A percentile compares a stretch with the other conserved stretches of the same genome.
Conservation (phyloP, 1,140 invertebrate species). For the Trachelipus rathkii region DNA sequence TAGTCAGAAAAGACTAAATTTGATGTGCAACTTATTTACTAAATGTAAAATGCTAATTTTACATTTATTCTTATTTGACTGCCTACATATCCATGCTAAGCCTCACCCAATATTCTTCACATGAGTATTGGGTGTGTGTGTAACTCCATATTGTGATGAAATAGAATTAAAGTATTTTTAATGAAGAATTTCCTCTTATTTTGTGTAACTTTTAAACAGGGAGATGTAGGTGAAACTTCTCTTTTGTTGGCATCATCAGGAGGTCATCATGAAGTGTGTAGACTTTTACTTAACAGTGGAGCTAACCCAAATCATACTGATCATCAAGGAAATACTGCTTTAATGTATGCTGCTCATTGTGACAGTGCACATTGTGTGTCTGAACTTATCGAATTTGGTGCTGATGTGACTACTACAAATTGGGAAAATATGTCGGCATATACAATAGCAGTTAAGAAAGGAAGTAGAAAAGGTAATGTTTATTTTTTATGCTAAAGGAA, state of each 20-base stretch:
- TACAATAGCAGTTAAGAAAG: slow-evolving; percentile 58
- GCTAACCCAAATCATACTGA: slow-evolving; percentile 72
- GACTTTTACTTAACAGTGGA: slow-evolving; percentile 68
- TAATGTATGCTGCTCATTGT: slow-evolving; percentile 81
- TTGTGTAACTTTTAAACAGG: too few species aligned
- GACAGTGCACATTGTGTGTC: slow-evolving; percentile 81
- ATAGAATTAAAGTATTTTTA: too few species aligned
- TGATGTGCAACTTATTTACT: too few species aligned
- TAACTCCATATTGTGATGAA: too few species aligned
- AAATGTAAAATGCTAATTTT: too few species aligned
- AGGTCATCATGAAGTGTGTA: slow-evolving; percentile 80
- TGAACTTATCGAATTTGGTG: slow-evolving; percentile 69
- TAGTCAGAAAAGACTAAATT: too few species aligned
- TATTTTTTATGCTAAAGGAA: background rate
- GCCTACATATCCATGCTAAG: too few species aligned
- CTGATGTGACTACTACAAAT: slow-evolving; percentile 73
- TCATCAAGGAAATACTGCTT: slow-evolving; percentile 78
- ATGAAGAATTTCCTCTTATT: too few species aligned
- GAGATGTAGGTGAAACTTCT: slow-evolving; percentile 73
- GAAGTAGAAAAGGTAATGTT: background rate
- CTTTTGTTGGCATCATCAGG: slow-evolving; percentile 77
- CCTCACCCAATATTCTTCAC: too few species aligned
- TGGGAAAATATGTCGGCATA: slow-evolving; percentile 75
- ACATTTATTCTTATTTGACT: too few species aligned
- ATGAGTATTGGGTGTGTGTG: too few species aligned